Evolutionary conservation across 2,797 vertebrate species (phyloP), one percentile per base, ranked within the genome.

Genomic region (Setipinna tenuifilis): DNA sequence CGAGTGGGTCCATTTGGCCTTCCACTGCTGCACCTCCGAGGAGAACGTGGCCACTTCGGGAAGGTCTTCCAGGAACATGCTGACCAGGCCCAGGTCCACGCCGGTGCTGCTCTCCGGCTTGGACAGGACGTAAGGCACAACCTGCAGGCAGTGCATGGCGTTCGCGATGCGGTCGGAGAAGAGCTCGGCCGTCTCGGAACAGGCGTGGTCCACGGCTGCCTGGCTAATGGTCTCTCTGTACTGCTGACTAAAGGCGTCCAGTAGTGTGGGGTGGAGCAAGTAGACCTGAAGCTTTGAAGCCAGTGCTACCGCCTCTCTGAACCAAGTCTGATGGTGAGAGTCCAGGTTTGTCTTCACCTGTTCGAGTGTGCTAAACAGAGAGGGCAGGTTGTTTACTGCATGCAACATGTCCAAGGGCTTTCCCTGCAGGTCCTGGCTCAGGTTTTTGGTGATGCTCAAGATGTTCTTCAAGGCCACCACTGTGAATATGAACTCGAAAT

Each of bases 91-190:
- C 71, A 90, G 89, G 86, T 95, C 93, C 10, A 92, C 89, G n/a
- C n/a, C n/a, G 88, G 93, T 92, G 91, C 92, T 93, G 88, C 92
- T 95, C 91, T 95, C 94, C 68, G 93, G 92, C 93, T 95, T 95
- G 88, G 95, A 95, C 94, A 96, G 94, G 92, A 95, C 96, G 59
- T 96, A 96, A 95, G 96, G 96, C 95, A 96, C 96, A 90, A 96
- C 94, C 95, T 96, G 95, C 93, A 96, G 91, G 93, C 95, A 96
- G 91, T 88, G 91, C 90, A 96, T 87, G 5, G 93, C 94, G 86
- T 94, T 93, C 86, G 94, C 86, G 35, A 95, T 93, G 85, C 92
- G 93, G 25, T 95, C 94, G 25, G 94, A 91, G 87, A 95, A 96
- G 85, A 96, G 93, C 87, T 94, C 93, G 0, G 92, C 88, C 0